Base-by-base conservation (phyloP, 1,140 invertebrate genomes). In the Zaprionus ghesquierei region DNA sequence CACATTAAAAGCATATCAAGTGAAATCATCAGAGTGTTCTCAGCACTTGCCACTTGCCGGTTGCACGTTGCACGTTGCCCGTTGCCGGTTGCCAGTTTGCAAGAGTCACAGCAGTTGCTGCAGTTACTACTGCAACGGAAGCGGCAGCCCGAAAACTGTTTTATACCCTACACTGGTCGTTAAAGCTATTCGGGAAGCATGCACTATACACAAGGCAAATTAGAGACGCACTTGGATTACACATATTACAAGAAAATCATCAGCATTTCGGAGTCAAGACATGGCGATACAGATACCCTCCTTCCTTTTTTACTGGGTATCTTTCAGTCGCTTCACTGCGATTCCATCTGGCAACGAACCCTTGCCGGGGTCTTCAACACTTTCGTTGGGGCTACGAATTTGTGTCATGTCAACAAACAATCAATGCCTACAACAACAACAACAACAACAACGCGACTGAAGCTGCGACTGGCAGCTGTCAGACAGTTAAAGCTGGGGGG, bases 1-100 rank as follows among this genome's bases (percentile, higher is more conserved):
- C 78, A 86, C 82, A 87, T 87, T 86, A 87, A 86, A 86, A 79
- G 79, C 71, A 86, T 79, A 86, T 86, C 82, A 86, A 79, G 68
- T 86, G 65, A 79, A 77, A 86, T 71, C 72, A 81, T 86, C 81
- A 77, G 50, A 38, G 50, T 74, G 62, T 85, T 85, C 81, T 80
- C 81, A 86, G 77, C 74, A 62, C 63, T 80, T 64, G 55, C 62
- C 61, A 66, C 59, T 75, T 51, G 72, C 71, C 44, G 10, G 27
- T 77, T 63, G 64, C 71, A 13, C 22, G 27, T 60, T 44, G 61
- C 38, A 3, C 13, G 38, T 77, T 55, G 50, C 75, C 5, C 50
- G 64, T 75, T 49, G 60, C 77, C 44, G 9, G 55, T 84, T 64
- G 60, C 68, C 58, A 53, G 27, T 29, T 51, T 61, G 27, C 25